Percentiles rank a stretch among this genome's conserved stretches.
These are phyloP conservation scores for Eurosta solidaginis DNA, from an alignment of 1,140 invertebrate species.

Conservation along the genomic window DNA sequence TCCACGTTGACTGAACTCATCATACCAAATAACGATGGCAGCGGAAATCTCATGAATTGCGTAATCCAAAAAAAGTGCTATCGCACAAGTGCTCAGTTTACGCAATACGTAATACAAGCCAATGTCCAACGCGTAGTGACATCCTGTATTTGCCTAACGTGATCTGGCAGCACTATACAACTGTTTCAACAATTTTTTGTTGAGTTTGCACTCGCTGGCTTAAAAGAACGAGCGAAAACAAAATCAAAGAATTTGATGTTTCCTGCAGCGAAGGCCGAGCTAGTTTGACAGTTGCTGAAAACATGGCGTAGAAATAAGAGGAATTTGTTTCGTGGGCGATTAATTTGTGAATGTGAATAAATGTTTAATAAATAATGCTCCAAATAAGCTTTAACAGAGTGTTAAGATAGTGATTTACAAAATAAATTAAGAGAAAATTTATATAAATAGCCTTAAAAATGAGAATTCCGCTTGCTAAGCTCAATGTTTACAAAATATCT, in stretches of 20 bases:
- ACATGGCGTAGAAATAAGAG: neutral
- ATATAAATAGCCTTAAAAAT: neutral
- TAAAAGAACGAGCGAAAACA: neutral
- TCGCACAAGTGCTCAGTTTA: no score
- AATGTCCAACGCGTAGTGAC: no score
- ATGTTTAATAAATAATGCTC: neutral
- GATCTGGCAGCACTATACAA: neutral
- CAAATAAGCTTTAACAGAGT: neutral
- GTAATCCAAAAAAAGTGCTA: no score
- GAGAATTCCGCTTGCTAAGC: neutral
- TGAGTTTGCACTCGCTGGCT: neutral
- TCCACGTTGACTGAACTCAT: no score
- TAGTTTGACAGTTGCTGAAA: slow-evolving; percentile 8
- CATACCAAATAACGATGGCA: no score
- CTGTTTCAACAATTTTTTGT: neutral
- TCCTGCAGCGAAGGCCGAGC: neutral
- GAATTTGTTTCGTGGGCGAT: neutral
- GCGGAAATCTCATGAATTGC: no score
- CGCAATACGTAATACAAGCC: no score
- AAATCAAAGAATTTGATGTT: neutral
- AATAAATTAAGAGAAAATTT: neutral
- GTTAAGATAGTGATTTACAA: neutral
- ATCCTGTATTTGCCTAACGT: no score
- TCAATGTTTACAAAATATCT: slow-evolving; percentile 10
- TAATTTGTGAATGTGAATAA: neutral